Evolutionary conservation across 2,113 vertebrate species (phyloP).

Genomic region (Panurus biarmicus): DNA sequence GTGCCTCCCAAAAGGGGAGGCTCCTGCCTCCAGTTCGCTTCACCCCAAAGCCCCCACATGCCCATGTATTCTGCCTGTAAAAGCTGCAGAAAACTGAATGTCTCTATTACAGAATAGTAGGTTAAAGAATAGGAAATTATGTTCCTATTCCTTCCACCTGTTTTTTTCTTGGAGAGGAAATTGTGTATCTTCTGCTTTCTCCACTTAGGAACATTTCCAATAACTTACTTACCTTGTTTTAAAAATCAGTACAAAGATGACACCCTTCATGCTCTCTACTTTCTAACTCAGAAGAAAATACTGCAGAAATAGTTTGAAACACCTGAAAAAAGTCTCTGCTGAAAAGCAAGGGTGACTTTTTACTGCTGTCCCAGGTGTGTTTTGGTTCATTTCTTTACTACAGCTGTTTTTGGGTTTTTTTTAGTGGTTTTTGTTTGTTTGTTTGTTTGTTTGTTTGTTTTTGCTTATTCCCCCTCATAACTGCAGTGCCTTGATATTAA

Average conservation of each 20-base stretch:
- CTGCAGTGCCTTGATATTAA: background rate
- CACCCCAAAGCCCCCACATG: background rate
- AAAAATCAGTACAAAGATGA: background rate
- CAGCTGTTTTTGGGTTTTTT: too few species aligned
- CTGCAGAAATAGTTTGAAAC: background rate
- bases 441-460: too few species aligned
- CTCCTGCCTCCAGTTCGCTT: background rate
- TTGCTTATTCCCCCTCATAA: background rate
- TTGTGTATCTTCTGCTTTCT: background rate
- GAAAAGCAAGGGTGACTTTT: background rate
- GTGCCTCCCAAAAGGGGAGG: background rate
- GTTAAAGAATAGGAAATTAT: background rate
- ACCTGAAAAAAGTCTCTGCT: background rate
- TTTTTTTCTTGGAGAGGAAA: background rate
- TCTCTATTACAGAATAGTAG: background rate
- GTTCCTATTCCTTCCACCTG: background rate
- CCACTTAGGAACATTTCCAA: background rate
- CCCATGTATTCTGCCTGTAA: background rate
- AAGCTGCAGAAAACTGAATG: background rate
- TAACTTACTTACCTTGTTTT: background rate
- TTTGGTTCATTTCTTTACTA: background rate
- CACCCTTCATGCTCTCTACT: background rate
- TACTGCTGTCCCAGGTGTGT: background rate
- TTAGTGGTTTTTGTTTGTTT: too few species aligned
- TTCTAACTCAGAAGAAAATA: background rate